phyloP scores from a whole-genome alignment of 2,113 vertebrate species.

The Alouatta palliata region DNA sequence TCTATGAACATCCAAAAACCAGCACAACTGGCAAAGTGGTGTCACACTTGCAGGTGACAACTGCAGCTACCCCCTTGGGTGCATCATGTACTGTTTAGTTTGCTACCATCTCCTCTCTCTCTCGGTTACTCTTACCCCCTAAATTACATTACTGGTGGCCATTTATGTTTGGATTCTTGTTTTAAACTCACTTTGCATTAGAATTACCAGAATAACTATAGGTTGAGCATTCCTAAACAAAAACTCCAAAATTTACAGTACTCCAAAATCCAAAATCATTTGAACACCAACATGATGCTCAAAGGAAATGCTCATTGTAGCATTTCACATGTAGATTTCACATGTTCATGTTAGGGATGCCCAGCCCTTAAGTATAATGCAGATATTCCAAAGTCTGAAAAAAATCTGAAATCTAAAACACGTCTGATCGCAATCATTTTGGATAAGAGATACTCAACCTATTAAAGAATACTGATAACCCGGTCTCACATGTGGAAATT shows the following conservation, averaged over 20 bases:
- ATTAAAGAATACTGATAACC: neutral
- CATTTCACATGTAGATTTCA: neutral
- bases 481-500: neutral
- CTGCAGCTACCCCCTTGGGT: neutral
- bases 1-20: neutral
- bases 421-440: neutral
- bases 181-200: neutral
- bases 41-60: neutral
- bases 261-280: neutral
- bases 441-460: neutral
- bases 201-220: neutral
- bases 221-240: neutral
- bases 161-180: neutral
- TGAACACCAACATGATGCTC: neutral
- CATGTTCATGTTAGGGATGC: neutral
- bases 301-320: neutral
- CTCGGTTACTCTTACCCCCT: neutral
- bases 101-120: neutral
- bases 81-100: neutral
- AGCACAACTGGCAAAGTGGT: neutral
- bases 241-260: neutral
- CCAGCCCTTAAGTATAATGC: neutral
- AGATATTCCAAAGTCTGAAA: neutral
- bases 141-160: neutral
- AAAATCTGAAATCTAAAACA: neutral